Conservation (phyloP, 2,113 vertebrate genomes). For the Actenoides hombroni region DNA sequence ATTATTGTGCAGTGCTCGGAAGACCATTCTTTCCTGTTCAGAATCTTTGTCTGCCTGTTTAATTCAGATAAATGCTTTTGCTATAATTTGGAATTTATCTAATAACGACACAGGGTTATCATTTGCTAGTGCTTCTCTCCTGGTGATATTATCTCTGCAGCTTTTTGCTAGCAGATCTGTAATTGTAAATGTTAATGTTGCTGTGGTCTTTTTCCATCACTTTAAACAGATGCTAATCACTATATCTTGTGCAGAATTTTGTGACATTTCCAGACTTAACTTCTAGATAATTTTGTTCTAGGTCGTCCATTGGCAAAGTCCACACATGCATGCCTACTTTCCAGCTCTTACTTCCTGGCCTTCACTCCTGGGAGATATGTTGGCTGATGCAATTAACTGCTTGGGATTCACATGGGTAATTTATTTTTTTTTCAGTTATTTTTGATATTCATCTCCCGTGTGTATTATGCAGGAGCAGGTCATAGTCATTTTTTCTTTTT, state of each 20-base stretch:
- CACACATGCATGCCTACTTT: slow-evolving; percentile 96
- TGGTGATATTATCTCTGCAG: not conserved
- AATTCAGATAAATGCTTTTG: slow-evolving; percentile 66
- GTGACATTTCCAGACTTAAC: not conserved
- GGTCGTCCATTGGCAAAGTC: slow-evolving; percentile 99
- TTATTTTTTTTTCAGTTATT: not conserved
- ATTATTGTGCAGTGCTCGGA: not conserved
- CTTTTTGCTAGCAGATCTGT: not conserved
- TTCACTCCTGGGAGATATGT: slow-evolving; percentile 94
- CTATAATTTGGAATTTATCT: slow-evolving; percentile 53
- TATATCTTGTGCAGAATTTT: not conserved
- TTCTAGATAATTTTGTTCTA: slow-evolving; percentile 55
- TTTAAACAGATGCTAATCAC: not conserved
- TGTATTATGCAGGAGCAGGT: not conserved
- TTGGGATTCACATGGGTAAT: slow-evolving; percentile 97
- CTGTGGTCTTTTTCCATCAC: not conserved
- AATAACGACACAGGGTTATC: not conserved
- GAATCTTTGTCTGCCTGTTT: slow-evolving; percentile 33
- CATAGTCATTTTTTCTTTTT: not conserved
- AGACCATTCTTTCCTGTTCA: slow-evolving; percentile 49
- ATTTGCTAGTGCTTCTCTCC: not conserved
- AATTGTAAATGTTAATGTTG: not conserved
- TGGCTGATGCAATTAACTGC: slow-evolving; percentile 96
- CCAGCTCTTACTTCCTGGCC: slow-evolving; percentile 95
- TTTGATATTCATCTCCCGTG: not conserved